These are phyloP conservation scores for Muscidifurax raptorellus DNA, from an alignment of 1,140 invertebrate genomes.

Conservation along the genomic window DNA sequence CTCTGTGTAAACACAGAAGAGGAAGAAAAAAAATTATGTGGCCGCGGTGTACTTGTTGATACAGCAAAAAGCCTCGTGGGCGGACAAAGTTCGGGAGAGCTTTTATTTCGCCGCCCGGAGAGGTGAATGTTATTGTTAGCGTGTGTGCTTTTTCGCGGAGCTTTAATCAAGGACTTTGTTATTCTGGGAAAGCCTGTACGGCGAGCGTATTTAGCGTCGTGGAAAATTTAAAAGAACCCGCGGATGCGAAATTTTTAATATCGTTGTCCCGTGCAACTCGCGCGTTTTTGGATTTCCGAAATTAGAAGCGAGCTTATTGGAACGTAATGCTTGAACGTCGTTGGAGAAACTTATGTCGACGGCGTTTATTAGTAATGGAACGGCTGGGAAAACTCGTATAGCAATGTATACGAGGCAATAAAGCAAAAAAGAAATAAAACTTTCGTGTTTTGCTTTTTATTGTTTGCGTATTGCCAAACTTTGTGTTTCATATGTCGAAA, in stretches of 20 bases:
- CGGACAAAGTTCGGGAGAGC: not conserved
- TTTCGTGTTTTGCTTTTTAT: not conserved
- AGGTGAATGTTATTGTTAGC: not conserved
- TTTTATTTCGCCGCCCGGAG: not conserved
- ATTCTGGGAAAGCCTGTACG: not conserved
- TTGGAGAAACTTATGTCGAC: no score
- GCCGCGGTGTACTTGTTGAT: not conserved
- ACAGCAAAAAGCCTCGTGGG: not conserved
- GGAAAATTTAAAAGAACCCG: not conserved
- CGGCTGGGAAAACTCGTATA: not conserved
- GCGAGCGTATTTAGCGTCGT: not conserved
- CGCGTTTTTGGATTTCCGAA: no score
- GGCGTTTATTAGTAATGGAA: not conserved
- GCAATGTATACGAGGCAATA: not conserved
- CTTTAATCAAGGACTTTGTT: conserved; percentile 1
- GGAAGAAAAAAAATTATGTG: not conserved
- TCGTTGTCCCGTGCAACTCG: no score
- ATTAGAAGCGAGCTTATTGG: not conserved
- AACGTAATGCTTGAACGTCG: no score
- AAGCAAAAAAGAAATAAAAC: not conserved
- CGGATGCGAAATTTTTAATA: no score
- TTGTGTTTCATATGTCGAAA: not conserved
- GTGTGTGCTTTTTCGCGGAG: not conserved
- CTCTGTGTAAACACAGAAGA: not conserved
- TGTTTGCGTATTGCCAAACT: not conserved